phyloP scores from a whole-genome alignment of 2,113 vertebrate genomes.

The Motacilla tschutschensis region DNA sequence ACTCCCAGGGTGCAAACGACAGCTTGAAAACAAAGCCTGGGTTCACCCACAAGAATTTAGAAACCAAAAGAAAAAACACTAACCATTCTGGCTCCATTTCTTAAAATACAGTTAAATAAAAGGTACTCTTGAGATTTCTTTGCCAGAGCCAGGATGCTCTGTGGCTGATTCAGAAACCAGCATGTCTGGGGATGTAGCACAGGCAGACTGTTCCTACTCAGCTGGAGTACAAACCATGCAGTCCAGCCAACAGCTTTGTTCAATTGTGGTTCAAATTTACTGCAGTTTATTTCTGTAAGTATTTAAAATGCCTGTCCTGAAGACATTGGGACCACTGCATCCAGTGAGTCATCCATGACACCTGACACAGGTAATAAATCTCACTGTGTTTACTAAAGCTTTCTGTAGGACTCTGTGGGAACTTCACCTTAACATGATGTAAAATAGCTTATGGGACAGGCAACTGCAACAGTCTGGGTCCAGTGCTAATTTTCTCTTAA shows the following conservation, averaged over 20 bases:
- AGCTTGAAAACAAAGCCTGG: background rate
- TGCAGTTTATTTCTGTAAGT: background rate
- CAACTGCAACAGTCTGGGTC: background rate
- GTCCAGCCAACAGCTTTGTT: background rate
- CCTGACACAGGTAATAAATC: background rate
- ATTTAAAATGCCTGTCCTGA: background rate
- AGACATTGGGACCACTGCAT: background rate
- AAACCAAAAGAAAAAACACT: background rate
- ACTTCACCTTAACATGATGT: background rate
- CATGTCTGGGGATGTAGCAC: background rate
- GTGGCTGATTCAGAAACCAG: background rate
- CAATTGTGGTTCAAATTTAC: rapidly evolving
- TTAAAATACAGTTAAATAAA: background rate
- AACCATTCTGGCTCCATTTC: background rate
- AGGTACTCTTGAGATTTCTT: background rate
- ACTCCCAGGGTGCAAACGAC: background rate
- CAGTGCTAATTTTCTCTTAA: background rate
- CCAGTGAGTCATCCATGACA: background rate
- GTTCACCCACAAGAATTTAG: background rate
- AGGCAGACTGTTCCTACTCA: background rate
- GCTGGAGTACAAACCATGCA: background rate
- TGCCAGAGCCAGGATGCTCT: background rate
- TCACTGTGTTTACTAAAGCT: background rate
- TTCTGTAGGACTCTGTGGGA: background rate
- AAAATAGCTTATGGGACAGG: background rate